Evolutionary conservation across 2,113 vertebrate genomes (phyloP), one percentile per base, ranked within the genome.

Genomic region (Egretta garzetta): DNA sequence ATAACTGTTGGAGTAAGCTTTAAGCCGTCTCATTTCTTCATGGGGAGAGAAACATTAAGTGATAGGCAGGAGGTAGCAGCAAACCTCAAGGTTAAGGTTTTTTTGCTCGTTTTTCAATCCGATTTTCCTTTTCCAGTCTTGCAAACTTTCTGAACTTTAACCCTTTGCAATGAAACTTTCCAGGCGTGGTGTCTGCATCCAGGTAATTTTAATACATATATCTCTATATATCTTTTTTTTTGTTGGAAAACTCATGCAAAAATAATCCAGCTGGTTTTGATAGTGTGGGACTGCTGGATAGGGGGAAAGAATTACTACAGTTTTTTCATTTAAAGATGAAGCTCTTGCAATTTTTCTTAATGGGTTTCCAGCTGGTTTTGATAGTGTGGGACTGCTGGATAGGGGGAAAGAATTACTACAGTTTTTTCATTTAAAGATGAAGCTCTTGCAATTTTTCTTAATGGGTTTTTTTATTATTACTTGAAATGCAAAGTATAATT

Each of bases 161-260:
- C 37, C 28, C 77, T 87, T 95, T 96, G 83, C 83, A 84, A 82
- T 97, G 91, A 92, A 97, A 95, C 73, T 92, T 95, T 82, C 58
- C 93, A 89, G 88, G 66, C 6, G 20, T 87, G 92, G 62, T 76
- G 24, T 89, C 84, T 96, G 83, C 73, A 79, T 94, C 43, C 89
- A 96, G 93, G 95, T 97, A 94, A 96, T 85, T 85, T 68, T 68
- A 70, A 64, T 67, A 24, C 11, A 6, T 76, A 13, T 76, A 17
- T 80, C 7, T 35, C 1, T 62, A 22, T 58, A 1, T 83, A 6
- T 66, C 9, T 35, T 4, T 37, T 30, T 39, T 35, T 75, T 2
- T 70, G n/a, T 80, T 82, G 28, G 37, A 72, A 96, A 91, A 62
- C 41, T 87, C 64, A 26, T 47, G 52, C 35, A 49, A 59, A 93